phyloP scores from a whole-genome alignment of 2,888 invertebrate species.

The Frankliniella fusca region DNA sequence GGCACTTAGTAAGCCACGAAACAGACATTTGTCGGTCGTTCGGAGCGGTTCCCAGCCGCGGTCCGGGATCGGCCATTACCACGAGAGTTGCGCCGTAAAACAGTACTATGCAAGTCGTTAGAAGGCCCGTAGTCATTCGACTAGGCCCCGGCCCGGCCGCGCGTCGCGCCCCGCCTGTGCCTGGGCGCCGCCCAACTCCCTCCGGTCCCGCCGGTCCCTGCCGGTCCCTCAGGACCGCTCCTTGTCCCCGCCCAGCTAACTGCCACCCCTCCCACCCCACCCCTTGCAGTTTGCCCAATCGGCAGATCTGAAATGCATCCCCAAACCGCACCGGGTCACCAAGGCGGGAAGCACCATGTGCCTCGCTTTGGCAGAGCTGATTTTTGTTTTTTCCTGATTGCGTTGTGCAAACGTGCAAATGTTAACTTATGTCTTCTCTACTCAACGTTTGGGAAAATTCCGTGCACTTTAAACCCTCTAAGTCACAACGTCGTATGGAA shows the following conservation, averaged over 20 bases:
- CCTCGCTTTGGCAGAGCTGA: no score
- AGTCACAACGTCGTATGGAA: no score
- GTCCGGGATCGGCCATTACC: constrained; percentile 6
- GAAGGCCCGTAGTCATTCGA: background rate
- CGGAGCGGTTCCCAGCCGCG: background rate
- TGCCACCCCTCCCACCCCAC: background rate
- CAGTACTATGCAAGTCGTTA: constrained; percentile 26
- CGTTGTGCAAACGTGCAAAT: no score
- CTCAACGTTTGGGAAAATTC: no score
- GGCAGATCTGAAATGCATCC: no score
- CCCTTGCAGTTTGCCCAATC: no score
- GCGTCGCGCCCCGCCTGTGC: background rate
- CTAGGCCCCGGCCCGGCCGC: background rate
- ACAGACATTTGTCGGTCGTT: constrained; percentile 24
- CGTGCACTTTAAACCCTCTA: no score
- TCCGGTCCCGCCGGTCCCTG: background rate
- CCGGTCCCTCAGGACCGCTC: background rate
- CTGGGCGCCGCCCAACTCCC: background rate
- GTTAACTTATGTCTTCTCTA: no score
- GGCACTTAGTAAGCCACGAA: constrained; percentile 24
- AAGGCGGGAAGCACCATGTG: no score
- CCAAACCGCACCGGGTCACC: no score
- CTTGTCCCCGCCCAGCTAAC: background rate
- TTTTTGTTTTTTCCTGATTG: no score
- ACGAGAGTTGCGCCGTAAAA: constrained; percentile 16